Percentiles rank a stretch among this genome's conserved stretches.
Evolutionary conservation across 2,113 vertebrate genomes (phyloP).

Genomic region (Oryzias woworae): DNA sequence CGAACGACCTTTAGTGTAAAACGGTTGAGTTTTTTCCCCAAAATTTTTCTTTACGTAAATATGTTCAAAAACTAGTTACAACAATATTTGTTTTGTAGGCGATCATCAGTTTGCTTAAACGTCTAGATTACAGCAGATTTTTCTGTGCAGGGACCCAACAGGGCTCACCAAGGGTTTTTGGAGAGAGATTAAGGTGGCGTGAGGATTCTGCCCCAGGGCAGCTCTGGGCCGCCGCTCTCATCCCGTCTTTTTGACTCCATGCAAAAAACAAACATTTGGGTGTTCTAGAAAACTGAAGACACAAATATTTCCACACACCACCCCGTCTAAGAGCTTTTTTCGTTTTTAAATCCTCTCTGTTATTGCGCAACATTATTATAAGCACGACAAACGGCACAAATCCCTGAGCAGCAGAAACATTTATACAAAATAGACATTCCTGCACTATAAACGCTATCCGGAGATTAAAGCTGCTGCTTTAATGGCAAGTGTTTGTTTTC

Average conservation of each 20-base stretch:
- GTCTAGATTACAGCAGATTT: not conserved
- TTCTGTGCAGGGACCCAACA: not conserved
- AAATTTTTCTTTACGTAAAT: too few relatives aligned
- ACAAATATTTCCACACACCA: too few relatives aligned
- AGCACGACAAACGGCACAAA: not conserved
- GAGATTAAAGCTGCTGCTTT: not conserved
- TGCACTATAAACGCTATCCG: not conserved
- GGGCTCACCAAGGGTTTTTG: not conserved
- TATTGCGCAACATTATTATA: not conserved
- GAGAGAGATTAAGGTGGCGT: not conserved
- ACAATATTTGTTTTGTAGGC: too few relatives aligned
- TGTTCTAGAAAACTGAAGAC: too few relatives aligned
- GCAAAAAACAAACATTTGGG: not conserved
- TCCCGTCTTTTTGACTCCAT: not conserved
- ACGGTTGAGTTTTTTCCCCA: too few relatives aligned
- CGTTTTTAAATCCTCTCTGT: not conserved
- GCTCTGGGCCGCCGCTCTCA: not conserved
- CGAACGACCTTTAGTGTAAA: too few relatives aligned
- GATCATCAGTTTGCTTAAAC: too few relatives aligned
- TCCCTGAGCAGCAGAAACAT: not conserved
- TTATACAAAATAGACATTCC: not conserved
- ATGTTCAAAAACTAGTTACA: too few relatives aligned
- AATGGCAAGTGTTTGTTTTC: conserved; percentile 5
- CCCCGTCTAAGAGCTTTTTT: not conserved
- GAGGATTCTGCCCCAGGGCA: not conserved